phyloP scores from a whole-genome alignment of 2,113 vertebrate genomes.

The Stigmatopora nigra region DNA sequence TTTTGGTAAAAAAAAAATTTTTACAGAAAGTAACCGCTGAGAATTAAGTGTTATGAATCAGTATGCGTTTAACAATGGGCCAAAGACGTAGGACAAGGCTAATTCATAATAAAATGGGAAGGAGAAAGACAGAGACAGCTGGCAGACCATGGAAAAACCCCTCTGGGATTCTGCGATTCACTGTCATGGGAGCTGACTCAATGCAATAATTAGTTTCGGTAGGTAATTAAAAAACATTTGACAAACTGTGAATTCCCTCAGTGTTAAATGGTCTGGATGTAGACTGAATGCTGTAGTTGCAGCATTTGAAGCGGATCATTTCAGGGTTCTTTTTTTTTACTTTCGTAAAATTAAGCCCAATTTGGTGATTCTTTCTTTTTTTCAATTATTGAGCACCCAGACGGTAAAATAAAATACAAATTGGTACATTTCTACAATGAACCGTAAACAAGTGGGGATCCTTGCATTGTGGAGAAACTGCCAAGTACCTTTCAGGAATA shows the following conservation, averaged over 20 bases:
- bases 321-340: too few species aligned
- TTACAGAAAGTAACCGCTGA: constrained; percentile 56
- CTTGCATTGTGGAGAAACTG: not conserved
- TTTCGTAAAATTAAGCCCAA: not conserved
- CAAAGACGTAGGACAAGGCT: constrained; percentile 4
- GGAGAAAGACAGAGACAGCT: constrained; percentile 57
- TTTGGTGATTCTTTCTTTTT: not conserved
- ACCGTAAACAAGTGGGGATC: too few species aligned
- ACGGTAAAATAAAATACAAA: not conserved
- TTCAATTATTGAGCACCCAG: not conserved
- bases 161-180: constrained; percentile 35
- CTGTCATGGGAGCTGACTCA: constrained; percentile 39
- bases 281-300: not conserved
- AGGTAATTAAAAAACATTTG: not conserved
- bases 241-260: not conserved
- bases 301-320: not conserved
- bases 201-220: constrained; percentile 9
- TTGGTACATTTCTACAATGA: not conserved
- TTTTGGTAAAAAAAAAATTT: not conserved
- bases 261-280: not conserved
- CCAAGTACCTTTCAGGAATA: not conserved
- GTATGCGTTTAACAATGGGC: constrained; percentile 6
- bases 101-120: constrained; percentile 18
- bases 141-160: constrained; percentile 26
- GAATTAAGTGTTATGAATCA: constrained; percentile 56